phyloP scores from a whole-genome alignment of 2,113 vertebrate species.

The Nothocercus nigrocapillus region DNA sequence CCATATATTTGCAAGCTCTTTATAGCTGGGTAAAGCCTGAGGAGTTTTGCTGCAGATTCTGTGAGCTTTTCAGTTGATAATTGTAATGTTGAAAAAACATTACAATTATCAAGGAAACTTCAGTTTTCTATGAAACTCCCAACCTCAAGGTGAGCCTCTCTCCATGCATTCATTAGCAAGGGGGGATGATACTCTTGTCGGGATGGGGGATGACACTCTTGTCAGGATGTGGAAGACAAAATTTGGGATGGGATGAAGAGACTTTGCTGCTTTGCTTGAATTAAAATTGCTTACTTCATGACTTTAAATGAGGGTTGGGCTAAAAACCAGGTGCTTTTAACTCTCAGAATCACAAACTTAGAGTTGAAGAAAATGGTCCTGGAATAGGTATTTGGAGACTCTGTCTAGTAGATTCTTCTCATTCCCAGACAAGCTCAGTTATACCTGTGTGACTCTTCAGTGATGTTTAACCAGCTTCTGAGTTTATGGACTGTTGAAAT shows the following conservation, averaged over 20 bases:
- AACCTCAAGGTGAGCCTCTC: constrained; percentile 14
- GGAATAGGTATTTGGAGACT: neutral
- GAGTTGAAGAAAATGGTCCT: neutral
- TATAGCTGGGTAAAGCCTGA: neutral
- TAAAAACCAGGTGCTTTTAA: neutral
- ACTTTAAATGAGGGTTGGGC: neutral
- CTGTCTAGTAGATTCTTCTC: constrained; percentile 1
- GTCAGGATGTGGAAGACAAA: neutral
- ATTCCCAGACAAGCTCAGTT: neutral
- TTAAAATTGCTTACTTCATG: neutral
- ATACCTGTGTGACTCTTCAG: neutral
- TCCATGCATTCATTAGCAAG: constrained; percentile 20
- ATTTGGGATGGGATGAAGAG: neutral
- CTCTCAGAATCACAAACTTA: neutral
- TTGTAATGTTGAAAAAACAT: constrained; percentile 20
- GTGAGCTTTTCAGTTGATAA: neutral
- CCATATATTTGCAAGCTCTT: neutral
- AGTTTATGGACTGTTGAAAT: neutral
- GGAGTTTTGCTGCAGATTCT: constrained; percentile 6
- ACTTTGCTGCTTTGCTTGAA: neutral
- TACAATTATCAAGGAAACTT: constrained; percentile 24
- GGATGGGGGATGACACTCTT: neutral
- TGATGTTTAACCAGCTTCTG: neutral
- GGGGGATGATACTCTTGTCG: neutral
- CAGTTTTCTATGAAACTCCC: constrained; percentile 49